A percentile compares a stretch with the other conserved stretches of the same genome.
These are phyloP conservation scores for Marisa cornuarietis DNA, from an alignment of 1,140 invertebrate genomes.

Conservation along the genomic window DNA sequence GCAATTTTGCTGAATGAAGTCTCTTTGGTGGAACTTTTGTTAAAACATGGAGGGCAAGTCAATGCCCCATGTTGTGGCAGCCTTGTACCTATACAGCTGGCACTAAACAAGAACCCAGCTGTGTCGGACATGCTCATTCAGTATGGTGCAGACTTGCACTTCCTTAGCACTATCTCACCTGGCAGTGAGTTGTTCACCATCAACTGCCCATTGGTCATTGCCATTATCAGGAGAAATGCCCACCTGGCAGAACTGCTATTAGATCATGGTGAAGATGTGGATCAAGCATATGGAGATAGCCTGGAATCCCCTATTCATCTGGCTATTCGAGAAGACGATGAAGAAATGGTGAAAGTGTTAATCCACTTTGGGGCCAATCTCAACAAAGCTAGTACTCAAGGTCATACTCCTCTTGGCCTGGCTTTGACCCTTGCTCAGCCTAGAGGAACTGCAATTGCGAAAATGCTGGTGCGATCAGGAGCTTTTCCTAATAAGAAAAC, in stretches of 20 bases:
- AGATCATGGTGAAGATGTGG: slow-evolving; percentile 39
- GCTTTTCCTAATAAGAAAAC: slow-evolving; percentile 31
- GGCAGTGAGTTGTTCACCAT: slow-evolving; percentile 26
- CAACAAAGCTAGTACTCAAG: slow-evolving; percentile 30
- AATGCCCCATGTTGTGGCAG: slow-evolving; percentile 34
- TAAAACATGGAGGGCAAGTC: slow-evolving; percentile 34
- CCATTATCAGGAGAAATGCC: slow-evolving; percentile 30
- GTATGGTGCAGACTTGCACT: slow-evolving; percentile 36
- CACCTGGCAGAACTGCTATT: slow-evolving; percentile 35
- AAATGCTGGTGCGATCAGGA: slow-evolving; percentile 28
- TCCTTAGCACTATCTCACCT: slow-evolving; percentile 26
- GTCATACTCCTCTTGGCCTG: slow-evolving; percentile 37
- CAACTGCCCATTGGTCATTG: slow-evolving; percentile 32
- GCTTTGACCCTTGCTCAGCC: slow-evolving; percentile 20
- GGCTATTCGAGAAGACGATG: slow-evolving; percentile 29
- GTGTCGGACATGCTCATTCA: slow-evolving; percentile 38
- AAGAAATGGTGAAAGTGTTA: slow-evolving; percentile 30
- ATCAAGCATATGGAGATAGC: slow-evolving; percentile 29
- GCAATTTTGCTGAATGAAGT: slow-evolving; percentile 40
- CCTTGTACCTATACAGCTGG: slow-evolving; percentile 39
- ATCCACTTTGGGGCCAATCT: slow-evolving; percentile 37
- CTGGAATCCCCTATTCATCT: slow-evolving; percentile 37
- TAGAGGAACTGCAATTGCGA: slow-evolving; percentile 12
- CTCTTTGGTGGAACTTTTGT: slow-evolving; percentile 32
- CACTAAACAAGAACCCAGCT: slow-evolving; percentile 38